Evolutionary conservation across 2,113 vertebrate species (phyloP), one percentile per base, ranked within the genome.

Genomic region (Galbula dea): DNA sequence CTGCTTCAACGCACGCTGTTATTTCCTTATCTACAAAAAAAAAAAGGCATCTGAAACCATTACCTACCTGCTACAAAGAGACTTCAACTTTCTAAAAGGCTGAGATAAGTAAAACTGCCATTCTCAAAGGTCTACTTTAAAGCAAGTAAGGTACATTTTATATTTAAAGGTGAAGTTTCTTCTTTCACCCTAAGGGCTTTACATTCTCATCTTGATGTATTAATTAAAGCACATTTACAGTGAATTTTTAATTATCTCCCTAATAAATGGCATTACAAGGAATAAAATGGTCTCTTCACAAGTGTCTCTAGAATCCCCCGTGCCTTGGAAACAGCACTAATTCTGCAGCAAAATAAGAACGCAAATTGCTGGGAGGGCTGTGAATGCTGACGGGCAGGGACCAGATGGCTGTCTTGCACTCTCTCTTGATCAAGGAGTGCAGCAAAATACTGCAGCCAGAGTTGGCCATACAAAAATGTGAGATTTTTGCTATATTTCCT

Each of bases 221-320:
- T 96, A 96, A 96, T 95, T 96, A 94, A 89, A 94, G 81, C 59
- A 91, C 71, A 67, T 88, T 92, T 91, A 83, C 36, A 63, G 93
- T 79, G 94, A 94, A 92, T 94, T 94, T 95, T 96, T 94, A 96
- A 93, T 96, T 96, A 94, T 87, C 89, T 92, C 46, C 84, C 93
- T 93, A 94, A 96, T 96, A 96, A 94, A 94, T 45, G 87, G 81
- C 83, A 94, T 95, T 89, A 85, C 74, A 95, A 92, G 84, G 94
- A 96, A 93, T 89, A 93, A 90, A 91, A 92, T 3, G 19, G 63
- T 91, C 84, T 96, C 86, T 91, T 89, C 86, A 62, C 71, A 94
- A 82, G 89, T 30, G 80, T 92, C 77, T 82, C 66, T 39, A 52
- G 58, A 54, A 49, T 89, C 73, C 69, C 66, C 36, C 3, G 8